Evolutionary conservation across 2,797 vertebrate species (phyloP), one percentile per base, ranked within the genome.

Genomic region (Danio choprae): DNA sequence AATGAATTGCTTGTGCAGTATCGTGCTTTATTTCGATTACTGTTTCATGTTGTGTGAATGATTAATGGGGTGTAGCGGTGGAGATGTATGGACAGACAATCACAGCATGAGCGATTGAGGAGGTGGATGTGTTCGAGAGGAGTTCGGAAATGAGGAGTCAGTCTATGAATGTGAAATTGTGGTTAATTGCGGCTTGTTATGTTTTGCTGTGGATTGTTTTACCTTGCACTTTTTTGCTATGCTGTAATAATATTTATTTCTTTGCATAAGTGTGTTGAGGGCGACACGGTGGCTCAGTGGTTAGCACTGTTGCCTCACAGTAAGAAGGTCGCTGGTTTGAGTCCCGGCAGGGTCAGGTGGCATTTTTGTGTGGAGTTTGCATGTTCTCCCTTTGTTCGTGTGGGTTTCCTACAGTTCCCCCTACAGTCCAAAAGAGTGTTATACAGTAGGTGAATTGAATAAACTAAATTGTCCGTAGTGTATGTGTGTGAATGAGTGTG

Each of bases 1-100:
- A 83, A 73, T 74, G 53, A 77, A 73, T 77, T 83, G 79, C 56
- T 70, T 83, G 43, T 70, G 82, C 73, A 75, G 36, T 64, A 55
- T 69, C 65, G 69, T 56, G 77, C 36, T 80, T 63, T 55, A 71
- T 72, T 80, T 73, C n/a, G 40, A 73, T 46, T 64, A 80, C 77
- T 73, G 77, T 73, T 80, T 80, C 77, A 55, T 64, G 69, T 80
- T 63, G 77, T 80, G 50, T 80, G 51, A 64, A 80, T 64, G 77
- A 80, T 73, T 64, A 80, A 80, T 80, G 56, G 48, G 20, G 67
- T 62, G 59, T 43, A 62, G 46, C 7, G 18, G 7, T 56, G 51
- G 63, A 59, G 44, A 68, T 68, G 20, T 62, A 50, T 68, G 38
- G 53, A 53, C 15, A 51, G 53, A 65, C 69, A 73, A 55, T 63